Percentiles rank a stretch among this genome's conserved stretches.
These are phyloP conservation scores for Dryoscopus gambensis DNA, from an alignment of 2,113 vertebrate genomes.

Conservation along the genomic window DNA sequence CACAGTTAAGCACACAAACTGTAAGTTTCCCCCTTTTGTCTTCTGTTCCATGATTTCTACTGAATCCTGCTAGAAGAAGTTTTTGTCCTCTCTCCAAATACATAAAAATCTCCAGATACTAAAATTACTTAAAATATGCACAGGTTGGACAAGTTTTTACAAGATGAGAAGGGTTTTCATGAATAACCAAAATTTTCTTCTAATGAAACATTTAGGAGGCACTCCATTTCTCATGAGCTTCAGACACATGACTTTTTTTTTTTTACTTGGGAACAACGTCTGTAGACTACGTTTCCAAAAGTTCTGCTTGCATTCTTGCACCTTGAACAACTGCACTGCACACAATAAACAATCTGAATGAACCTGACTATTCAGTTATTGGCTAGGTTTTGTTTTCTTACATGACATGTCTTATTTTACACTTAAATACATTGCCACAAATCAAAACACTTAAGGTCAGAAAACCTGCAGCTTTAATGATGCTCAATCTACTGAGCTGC, in stretches of 20 bases:
- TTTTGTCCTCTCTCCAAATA: neutral
- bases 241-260: neutral
- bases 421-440: neutral
- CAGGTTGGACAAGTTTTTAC: neutral
- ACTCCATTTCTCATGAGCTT: neutral
- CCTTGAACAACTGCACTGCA: neutral
- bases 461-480: neutral
- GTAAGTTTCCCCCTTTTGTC: neutral
- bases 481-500: neutral
- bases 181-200: neutral
- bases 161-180: neutral
- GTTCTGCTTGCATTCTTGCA: neutral
- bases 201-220: neutral
- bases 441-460: neutral
- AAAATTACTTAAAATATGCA: neutral
- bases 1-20: neutral
- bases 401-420: neutral
- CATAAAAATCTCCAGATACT: neutral
- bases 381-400: neutral
- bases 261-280: neutral
- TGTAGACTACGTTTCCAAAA: neutral
- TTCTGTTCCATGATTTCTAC: neutral
- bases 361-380: neutral
- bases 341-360: neutral
- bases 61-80: neutral